A percentile compares a stretch with the other conserved stretches of the same genome.
Conservation (phyloP, 2,888 invertebrate species). For the Drosophila quinaria region DNA sequence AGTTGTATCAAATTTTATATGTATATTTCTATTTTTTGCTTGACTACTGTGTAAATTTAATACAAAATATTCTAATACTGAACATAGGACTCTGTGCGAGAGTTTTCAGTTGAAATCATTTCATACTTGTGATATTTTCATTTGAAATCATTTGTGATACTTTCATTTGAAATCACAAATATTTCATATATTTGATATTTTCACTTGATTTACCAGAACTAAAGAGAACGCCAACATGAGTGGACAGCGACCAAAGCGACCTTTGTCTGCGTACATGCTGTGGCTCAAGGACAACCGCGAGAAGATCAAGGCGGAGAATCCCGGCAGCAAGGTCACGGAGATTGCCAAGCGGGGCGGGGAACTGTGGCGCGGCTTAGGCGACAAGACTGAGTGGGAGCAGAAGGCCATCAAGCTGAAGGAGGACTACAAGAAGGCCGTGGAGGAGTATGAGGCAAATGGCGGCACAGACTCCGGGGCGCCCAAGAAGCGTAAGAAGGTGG, state of each 20-base stretch:
- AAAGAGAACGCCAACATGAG: constrained; percentile 86
- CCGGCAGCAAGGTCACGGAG: constrained; percentile 97
- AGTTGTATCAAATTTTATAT: no score
- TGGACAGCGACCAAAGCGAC: constrained; percentile 97
- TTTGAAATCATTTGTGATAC: no score
- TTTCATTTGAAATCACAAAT: no score
- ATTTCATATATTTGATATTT: no score
- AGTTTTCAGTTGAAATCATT: background rate
- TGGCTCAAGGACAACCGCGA: constrained; percentile 97
- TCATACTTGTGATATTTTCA: background rate
- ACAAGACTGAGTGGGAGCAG: constrained; percentile 96
- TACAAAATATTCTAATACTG: constrained; percentile 10
- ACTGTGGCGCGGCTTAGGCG: constrained; percentile 96
- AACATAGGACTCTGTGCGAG: constrained; percentile 17
- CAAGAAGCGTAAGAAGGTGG: constrained; percentile 88
- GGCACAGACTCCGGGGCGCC: constrained; percentile 88
- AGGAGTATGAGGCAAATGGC: constrained; percentile 94
- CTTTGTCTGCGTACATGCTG: constrained; percentile 96
- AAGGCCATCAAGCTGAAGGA: constrained; percentile 95
- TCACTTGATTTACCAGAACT: background rate
- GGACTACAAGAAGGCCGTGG: constrained; percentile 94
- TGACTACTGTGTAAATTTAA: no score
- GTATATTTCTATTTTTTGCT: no score
- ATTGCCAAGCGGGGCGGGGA: constrained; percentile 98
- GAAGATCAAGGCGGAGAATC: constrained; percentile 94